These are phyloP conservation scores for Frieseomelitta varia DNA, from an alignment of 1,140 invertebrate species.

Conservation along the genomic window DNA sequence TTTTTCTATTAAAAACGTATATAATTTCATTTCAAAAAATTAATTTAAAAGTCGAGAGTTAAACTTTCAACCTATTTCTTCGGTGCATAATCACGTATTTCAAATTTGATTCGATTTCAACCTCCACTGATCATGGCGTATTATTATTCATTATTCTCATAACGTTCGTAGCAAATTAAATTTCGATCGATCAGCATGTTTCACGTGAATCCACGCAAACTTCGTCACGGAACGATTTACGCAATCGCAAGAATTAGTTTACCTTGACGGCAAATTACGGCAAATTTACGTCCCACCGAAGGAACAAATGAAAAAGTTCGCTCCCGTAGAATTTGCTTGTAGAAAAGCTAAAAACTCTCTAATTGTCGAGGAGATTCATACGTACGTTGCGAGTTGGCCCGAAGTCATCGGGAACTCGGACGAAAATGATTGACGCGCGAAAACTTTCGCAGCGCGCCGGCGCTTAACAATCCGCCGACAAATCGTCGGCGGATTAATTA, in stretches of 20 bases:
- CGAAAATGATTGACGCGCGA: too few relatives aligned
- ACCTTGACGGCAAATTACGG: not conserved
- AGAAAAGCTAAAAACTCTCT: not conserved
- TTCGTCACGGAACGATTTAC: not conserved
- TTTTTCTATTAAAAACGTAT: too few relatives aligned
- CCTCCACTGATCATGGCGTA: too few relatives aligned
- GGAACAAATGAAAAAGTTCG: not conserved
- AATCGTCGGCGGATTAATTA: slow-evolving; percentile 24
- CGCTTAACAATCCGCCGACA: not conserved
- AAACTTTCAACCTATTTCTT: too few relatives aligned
- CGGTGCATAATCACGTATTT: too few relatives aligned
- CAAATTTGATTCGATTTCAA: too few relatives aligned
- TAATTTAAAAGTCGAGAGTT: too few relatives aligned
- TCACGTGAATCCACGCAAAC: not conserved
- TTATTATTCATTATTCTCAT: too few relatives aligned
- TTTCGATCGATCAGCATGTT: not conserved
- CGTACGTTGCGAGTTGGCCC: not conserved
- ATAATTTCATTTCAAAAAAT: too few relatives aligned
- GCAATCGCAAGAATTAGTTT: not conserved
- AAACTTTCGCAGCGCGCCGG: not conserved
- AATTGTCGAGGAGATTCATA: not conserved
- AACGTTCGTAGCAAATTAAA: not conserved
- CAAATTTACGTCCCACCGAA: not conserved
- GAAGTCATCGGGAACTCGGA: too few relatives aligned
- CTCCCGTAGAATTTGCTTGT: not conserved